These are phyloP conservation scores for Drosophila athabasca DNA, from an alignment of 1,140 invertebrate genomes.

Conservation along the genomic window DNA sequence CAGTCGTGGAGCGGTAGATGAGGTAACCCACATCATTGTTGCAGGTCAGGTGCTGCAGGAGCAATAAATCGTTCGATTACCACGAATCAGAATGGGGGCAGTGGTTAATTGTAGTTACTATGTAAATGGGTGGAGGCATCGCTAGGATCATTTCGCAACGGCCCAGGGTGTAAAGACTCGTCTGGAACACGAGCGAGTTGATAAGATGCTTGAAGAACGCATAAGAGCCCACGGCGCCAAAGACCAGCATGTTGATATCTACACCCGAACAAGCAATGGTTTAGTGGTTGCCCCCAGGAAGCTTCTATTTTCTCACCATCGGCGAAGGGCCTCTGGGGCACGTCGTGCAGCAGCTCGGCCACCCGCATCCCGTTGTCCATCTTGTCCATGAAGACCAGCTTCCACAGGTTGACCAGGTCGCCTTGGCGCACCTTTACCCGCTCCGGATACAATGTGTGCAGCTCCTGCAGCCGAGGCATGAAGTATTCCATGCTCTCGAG, in stretches of 20 bases:
- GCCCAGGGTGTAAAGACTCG: conserved; percentile 84
- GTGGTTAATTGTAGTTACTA: conserved; percentile 77
- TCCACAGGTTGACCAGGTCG: conserved; percentile 86
- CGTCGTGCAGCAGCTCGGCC: conserved; percentile 83
- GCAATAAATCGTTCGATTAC: not conserved
- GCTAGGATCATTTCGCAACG: conserved; percentile 85
- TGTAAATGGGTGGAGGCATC: conserved; percentile 85
- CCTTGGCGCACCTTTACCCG: conserved; percentile 75
- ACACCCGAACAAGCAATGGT: not conserved
- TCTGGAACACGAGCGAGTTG: conserved; percentile 85
- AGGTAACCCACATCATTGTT: conserved; percentile 76
- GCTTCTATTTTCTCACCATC: conserved; percentile 45
- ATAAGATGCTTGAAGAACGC: conserved; percentile 85
- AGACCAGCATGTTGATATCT: conserved; percentile 84
- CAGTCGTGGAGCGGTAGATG: conserved; percentile 84
- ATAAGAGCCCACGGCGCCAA: conserved; percentile 85
- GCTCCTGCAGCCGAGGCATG: conserved; percentile 59
- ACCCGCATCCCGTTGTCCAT: conserved; percentile 85
- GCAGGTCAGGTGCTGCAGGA: conserved; percentile 67
- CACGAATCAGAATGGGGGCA: not conserved
- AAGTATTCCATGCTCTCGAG: conserved; percentile 84
- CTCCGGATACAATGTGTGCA: conserved; percentile 71
- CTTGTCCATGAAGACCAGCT: conserved; percentile 85
- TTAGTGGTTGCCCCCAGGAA: not conserved
- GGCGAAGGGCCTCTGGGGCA: conserved; percentile 63